These are phyloP conservation scores for Oryzias dopingdopingensis DNA, from an alignment of 2,797 vertebrate genomes.

Conservation along the genomic window DNA sequence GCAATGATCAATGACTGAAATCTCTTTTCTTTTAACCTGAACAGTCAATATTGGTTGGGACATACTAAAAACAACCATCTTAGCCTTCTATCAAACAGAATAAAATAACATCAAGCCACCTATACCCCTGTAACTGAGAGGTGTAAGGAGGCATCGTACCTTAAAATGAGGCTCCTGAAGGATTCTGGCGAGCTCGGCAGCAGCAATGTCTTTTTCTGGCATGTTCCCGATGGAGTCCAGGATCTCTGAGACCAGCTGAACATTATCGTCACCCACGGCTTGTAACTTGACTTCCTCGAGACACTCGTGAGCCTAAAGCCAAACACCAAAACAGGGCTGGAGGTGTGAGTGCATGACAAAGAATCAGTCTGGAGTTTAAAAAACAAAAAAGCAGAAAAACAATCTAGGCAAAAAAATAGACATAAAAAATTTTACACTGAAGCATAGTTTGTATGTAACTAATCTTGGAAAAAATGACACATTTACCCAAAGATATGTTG, in stretches of 20 bases:
- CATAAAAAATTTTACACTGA: not conserved
- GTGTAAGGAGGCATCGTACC: slow-evolving; percentile 67
- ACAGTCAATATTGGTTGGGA: slow-evolving; percentile 11
- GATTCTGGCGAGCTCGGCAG: slow-evolving; percentile 87
- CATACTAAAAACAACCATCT: slow-evolving; percentile 25
- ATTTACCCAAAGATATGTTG: too few species aligned
- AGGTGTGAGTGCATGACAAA: not conserved
- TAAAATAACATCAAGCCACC: slow-evolving; percentile 21
- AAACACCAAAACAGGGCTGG: not conserved
- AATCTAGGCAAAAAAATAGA: not conserved
- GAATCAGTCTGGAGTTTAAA: not conserved
- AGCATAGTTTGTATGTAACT: not conserved
- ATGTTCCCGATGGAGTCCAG: slow-evolving; percentile 88
- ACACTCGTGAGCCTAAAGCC: slow-evolving; percentile 88
- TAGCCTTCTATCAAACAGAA: slow-evolving; percentile 53
- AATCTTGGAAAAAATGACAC: not conserved
- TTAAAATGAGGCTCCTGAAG: slow-evolving; percentile 95
- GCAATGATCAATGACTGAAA: not conserved
- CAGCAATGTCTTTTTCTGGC: slow-evolving; percentile 80
- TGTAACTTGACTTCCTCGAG: slow-evolving; percentile 93
- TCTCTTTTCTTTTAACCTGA: not conserved
- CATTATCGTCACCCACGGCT: slow-evolving; percentile 91
- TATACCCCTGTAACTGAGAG: slow-evolving; percentile 5
- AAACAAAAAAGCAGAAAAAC: not conserved
- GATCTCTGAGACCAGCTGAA: slow-evolving; percentile 93